A percentile compares a stretch with the other conserved stretches of the same genome.
These are phyloP conservation scores for Teleogryllus oceanicus DNA, from an alignment of 2,888 invertebrate species.

Conservation along the genomic window DNA sequence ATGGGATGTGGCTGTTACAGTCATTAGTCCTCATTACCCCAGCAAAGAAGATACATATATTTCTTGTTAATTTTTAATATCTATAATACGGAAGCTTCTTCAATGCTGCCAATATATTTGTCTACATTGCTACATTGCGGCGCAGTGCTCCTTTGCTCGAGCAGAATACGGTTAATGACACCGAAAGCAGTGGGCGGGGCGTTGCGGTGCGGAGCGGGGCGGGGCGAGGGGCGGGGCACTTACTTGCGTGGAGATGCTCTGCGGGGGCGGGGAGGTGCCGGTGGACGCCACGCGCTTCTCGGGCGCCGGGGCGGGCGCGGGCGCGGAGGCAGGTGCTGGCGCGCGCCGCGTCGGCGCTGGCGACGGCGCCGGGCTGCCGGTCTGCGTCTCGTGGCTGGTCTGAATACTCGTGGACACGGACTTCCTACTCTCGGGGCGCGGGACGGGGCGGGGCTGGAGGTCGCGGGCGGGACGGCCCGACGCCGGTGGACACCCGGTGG, in stretches of 20 bases:
- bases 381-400: constrained; percentile 20
- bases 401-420: constrained; percentile 21
- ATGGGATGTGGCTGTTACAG: background rate
- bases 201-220: background rate
- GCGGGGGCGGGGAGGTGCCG: constrained; percentile 82
- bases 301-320: constrained; percentile 21
- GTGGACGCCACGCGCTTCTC: constrained; percentile 54
- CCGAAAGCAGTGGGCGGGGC: background rate
- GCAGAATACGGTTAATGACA: background rate
- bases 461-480: constrained; percentile 61
- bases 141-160: background rate
- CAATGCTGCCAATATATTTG: background rate
- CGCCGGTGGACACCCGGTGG: constrained; percentile 56
- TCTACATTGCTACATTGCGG: background rate
- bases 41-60: background rate
- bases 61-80: background rate
- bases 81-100: background rate
- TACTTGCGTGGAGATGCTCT: constrained; percentile 83
- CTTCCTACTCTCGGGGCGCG: background rate
- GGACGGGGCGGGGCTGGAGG: background rate
- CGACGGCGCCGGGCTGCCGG: background rate
- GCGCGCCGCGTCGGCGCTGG: background rate
- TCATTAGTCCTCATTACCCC: background rate
- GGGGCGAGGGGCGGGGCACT: constrained; percentile 33
- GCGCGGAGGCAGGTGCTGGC: background rate